Evolutionary conservation across 1,140 invertebrate genomes (phyloP), one percentile per base, ranked within the genome.

Genomic region (Grapholita molesta): DNA sequence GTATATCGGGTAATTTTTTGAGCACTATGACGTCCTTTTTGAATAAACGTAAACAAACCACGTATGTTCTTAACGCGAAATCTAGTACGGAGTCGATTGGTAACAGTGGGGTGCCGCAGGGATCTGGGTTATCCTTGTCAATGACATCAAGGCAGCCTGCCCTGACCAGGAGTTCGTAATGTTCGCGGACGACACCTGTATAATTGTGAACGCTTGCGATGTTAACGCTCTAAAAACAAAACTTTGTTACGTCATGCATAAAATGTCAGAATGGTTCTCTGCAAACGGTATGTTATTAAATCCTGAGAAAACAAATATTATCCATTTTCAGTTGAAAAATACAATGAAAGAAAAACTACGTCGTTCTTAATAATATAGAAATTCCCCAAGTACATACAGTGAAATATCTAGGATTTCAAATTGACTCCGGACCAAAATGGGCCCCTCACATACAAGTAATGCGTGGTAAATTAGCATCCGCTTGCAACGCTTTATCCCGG

Each of bases 401-500:
- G 8, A 9, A 15, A 42, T 66, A 48, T 18, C 28, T 64, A 8
- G 61, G 61, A 4, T 64, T 64, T 21, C 7, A 32, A 15, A 64
- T 64, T 18, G 61, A 64, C 18, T 4, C 30, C 12, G 61, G 61
- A 7, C n/a, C 33, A 18, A 64, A 28, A 25, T 66, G 64, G 64
- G 9, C 52, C 8, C 23, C 52, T 6, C 66, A 67, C 42, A 55
- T 67, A 25, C 11, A 67, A 21, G 12, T 7, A 9, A 12, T 32
- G 4, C 55, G 66, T 21, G 9, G 15, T 1, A 24, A 24, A 15
- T 25, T 67, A 15, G n/a, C 42, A 5, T 30, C 25, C 8, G 66
- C 66, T 6, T 67, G 67, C 15, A 64, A 38, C 15, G 67, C 67
- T 2, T 15, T 69, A 9, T 61, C 67, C 0, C 35, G 67, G 21